These are phyloP conservation scores for Sycophaga agraensis DNA, from an alignment of 1,140 invertebrate species.

Conservation along the genomic window DNA sequence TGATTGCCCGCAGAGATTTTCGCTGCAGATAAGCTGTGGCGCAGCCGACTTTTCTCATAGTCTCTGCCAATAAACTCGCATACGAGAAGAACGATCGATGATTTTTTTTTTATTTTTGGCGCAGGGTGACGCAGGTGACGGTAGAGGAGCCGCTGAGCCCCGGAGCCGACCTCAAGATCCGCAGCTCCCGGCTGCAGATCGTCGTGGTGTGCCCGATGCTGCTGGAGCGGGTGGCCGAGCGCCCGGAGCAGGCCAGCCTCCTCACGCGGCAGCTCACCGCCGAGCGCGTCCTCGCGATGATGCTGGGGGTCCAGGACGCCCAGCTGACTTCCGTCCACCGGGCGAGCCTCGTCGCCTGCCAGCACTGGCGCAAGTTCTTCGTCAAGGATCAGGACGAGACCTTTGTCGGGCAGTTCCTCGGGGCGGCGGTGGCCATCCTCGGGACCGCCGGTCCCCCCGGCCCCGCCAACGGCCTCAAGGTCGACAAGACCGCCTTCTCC, in stretches of 20 bases:
- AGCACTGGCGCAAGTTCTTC: slow-evolving; percentile 74
- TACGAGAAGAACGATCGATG: no score
- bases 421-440: slow-evolving; percentile 74
- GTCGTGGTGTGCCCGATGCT: slow-evolving; percentile 76
- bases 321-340: slow-evolving; percentile 65
- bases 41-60: no score
- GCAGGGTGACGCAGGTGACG: slow-evolving; percentile 70
- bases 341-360: slow-evolving; percentile 68
- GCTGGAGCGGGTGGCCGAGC: slow-evolving; percentile 63
- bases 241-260: slow-evolving; percentile 56
- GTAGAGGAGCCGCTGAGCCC: slow-evolving; percentile 70
- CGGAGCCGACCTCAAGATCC: slow-evolving; percentile 62
- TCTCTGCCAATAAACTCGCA: no score
- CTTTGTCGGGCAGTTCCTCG: slow-evolving; percentile 78
- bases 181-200: slow-evolving; percentile 71
- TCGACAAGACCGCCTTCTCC: slow-evolving; percentile 70
- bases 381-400: slow-evolving; percentile 77
- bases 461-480: slow-evolving; percentile 47
- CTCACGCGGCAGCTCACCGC: slow-evolving; percentile 66
- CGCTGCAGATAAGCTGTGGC: no score
- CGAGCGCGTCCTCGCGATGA: slow-evolving; percentile 75
- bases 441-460: slow-evolving; percentile 53
- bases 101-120: no score
- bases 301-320: slow-evolving; percentile 71
- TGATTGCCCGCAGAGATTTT: no score